These are phyloP conservation scores for Sinentomon sp. DNA, from an alignment of 2,888 invertebrate genomes.

Conservation along the genomic window DNA sequence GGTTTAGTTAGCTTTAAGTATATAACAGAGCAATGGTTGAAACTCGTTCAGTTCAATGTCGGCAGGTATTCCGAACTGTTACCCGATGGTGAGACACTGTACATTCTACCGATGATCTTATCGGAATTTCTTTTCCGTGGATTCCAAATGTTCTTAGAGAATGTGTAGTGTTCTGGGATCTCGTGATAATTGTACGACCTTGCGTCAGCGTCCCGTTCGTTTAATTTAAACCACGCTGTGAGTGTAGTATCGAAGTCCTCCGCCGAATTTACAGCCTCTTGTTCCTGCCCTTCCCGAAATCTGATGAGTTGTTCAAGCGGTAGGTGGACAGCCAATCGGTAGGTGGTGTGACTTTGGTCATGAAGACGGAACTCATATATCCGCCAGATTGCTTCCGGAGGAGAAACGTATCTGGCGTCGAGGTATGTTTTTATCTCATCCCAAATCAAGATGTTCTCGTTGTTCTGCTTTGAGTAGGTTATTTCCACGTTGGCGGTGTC, in stretches of 20 bases:
- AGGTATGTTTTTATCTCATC: slow-evolving; percentile 18
- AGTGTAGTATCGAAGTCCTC: slow-evolving; percentile 11
- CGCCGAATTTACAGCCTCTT: slow-evolving; percentile 8
- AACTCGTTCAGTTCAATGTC: too few relatives aligned
- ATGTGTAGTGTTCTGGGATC: slow-evolving; percentile 12
- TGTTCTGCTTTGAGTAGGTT: too few relatives aligned
- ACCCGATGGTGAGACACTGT: slow-evolving; percentile 15
- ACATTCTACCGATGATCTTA: slow-evolving; percentile 16
- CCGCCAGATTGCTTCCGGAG: slow-evolving; percentile 18
- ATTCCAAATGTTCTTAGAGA: slow-evolving; percentile 7
- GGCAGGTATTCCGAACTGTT: too few relatives aligned
- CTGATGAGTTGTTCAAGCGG: slow-evolving; percentile 14
- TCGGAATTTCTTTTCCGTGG: slow-evolving; percentile 10
- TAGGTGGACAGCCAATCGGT: slow-evolving; percentile 19
- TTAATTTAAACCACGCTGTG: slow-evolving; percentile 16
- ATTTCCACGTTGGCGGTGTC: slow-evolving; percentile 11
- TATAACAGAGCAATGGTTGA: too few relatives aligned
- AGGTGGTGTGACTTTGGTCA: slow-evolving; percentile 18
- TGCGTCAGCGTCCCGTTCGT: slow-evolving; percentile 10
- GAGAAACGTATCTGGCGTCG: slow-evolving; percentile 18
- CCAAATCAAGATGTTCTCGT: too few relatives aligned
- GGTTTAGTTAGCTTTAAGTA: too few relatives aligned
- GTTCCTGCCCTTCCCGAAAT: slow-evolving; percentile 12
- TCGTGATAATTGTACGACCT: slow-evolving; percentile 13
- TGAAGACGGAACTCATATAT: slow-evolving; percentile 17